Conservation (phyloP, 2,888 invertebrate genomes). For the Malthinus seriepunctatus region DNA sequence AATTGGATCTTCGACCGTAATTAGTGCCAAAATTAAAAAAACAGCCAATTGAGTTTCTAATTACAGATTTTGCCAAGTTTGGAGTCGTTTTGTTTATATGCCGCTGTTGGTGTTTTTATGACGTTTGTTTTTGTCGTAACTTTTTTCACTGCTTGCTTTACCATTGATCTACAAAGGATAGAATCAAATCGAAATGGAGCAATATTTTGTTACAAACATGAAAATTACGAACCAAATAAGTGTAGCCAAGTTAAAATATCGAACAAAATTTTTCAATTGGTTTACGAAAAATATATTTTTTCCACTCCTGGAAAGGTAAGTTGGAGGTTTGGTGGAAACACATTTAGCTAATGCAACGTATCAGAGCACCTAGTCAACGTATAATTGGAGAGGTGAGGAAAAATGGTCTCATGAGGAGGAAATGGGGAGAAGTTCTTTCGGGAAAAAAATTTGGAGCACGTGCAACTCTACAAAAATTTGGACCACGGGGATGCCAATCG, state of each 20-base stretch:
- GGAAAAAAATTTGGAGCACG: too few relatives aligned
- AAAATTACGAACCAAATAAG: constrained; percentile 57
- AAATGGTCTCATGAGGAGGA: too few relatives aligned
- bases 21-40: constrained; percentile 14
- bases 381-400: too few relatives aligned
- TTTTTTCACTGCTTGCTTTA: constrained; percentile 79
- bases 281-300: constrained; percentile 69
- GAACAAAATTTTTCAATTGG: constrained; percentile 60
- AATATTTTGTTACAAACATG: constrained; percentile 68
- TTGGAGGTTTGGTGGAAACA: not conserved
- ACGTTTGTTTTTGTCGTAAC: constrained; percentile 77
- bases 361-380: too few relatives aligned
- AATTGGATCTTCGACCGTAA: constrained; percentile 76
- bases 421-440: too few relatives aligned
- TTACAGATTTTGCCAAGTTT: constrained; percentile 75
- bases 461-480: too few relatives aligned
- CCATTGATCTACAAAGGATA: constrained; percentile 70
- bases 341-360: too few relatives aligned
- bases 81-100: constrained; percentile 81
- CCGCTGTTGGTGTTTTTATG: constrained; percentile 74
- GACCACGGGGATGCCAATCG: too few relatives aligned
- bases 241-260: constrained; percentile 62
- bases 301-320: constrained; percentile 67
- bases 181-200: constrained; percentile 67
- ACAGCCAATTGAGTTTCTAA: not conserved